These are phyloP conservation scores for Laodelphax striatellus DNA, from an alignment of 1,140 invertebrate genomes.

Conservation along the genomic window DNA sequence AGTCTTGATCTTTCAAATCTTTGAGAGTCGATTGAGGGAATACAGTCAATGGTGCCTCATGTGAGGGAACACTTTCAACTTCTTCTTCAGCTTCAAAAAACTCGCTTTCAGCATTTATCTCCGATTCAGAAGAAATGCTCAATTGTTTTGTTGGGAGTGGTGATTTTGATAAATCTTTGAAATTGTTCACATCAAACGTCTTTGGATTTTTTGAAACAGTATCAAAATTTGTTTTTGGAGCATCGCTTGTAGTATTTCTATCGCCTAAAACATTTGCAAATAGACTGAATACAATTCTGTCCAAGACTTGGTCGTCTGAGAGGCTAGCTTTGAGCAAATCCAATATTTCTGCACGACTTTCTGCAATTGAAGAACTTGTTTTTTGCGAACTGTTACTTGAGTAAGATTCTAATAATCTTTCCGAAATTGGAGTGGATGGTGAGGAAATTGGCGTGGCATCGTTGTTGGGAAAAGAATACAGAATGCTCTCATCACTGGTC, in stretches of 20 bases:
- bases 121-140: conserved; percentile 11
- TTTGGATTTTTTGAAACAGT: not conserved
- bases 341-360: conserved; percentile 18
- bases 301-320: conserved; percentile 19
- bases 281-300: conserved; percentile 19
- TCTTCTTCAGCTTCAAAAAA: conserved; percentile 14
- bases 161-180: not conserved
- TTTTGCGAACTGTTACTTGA: not conserved
- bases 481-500: too few species aligned
- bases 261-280: conserved; percentile 18
- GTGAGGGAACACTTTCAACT: conserved; percentile 8
- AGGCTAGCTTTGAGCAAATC: conserved; percentile 20
- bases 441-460: not conserved
- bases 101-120: conserved; percentile 11
- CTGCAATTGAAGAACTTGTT: conserved; percentile 11
- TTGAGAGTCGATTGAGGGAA: too few species aligned
- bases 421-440: conserved; percentile 2
- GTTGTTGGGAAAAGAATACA: not conserved
- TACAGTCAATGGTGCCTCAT: too few species aligned
- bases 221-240: not conserved
- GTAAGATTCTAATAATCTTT: not conserved
- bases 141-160: not conserved
- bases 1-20: too few species aligned
- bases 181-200: not conserved
- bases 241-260: not conserved